Evolutionary conservation across 2,888 invertebrate genomes (phyloP), one percentile per base, ranked within the genome.

Genomic region (Monoplex corrugatus): DNA sequence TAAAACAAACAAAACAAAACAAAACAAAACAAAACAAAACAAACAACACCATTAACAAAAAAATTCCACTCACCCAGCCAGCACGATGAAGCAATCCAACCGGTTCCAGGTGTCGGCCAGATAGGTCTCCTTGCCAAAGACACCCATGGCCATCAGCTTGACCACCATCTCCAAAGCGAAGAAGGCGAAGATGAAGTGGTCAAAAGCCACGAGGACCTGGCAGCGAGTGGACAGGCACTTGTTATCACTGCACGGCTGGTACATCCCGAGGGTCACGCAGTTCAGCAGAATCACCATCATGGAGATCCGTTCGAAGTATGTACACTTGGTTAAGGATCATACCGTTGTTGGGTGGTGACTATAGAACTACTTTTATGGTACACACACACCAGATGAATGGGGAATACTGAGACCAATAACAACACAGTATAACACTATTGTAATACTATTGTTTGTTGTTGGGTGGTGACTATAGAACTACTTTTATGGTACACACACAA

Each of bases 261-360:
- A 99, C 99, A 99, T 99, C 91, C 99, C 99, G 95, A 99, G 97
- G 28, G 99, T 99, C 93, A 99, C 97, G 97, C 99, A 99, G 97
- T 99, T 99, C 95, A 99, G 97, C 94, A 99, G 97, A 95, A 99
- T 99, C 92, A 99, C 99, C 96, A 98, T 97, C 98, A 99, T 99
- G 95, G 99, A 99, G 95, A 99, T 97, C 93, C 99, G 97, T 97
- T 99, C 99, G 97, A 99, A 99, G 99, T 99, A 99, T 96, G 98
- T 98, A 96, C 91, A 95, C 43, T 38, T 5, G 43, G 86, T 86
- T 86, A 86, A 86, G 86, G 86, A 86, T 23, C 0, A 32, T 32
- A 38, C 1, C 32, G 32, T n/a, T 32, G 8, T n/a, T n/a, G 32
- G 13, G 35, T 1, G 75, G 83, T n/a, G n/a, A n/a, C n/a, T n/a